Base-by-base conservation (phyloP, 2,888 invertebrate species). In the Melanchra persicariae region DNA sequence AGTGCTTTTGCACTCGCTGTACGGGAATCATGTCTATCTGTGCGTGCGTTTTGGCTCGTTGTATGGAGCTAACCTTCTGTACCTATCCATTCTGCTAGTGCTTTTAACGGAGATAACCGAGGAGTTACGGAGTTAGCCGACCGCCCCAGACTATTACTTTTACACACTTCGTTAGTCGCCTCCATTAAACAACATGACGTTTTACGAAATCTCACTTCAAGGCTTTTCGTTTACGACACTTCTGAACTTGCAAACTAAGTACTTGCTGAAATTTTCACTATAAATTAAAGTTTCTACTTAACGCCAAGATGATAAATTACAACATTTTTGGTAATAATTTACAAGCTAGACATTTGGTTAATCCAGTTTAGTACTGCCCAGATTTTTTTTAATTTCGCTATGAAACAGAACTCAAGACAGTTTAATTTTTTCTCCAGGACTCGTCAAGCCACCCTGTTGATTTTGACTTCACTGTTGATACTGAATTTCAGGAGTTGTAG, bases 141-240 rank as follows among this genome's bases (percentile, higher is more conserved):
- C 30, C 34, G 40, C 59, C 52, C 10, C 51, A 59, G 65, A 67
- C 79, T 79, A 82, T 82, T 78, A 82, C 79, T 82, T 82, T 82
- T 79, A 79, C 79, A 83, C 83, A 79, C 79, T 79, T 79, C 74
- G 80, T 79, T 79, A 83, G 63, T 49, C 43, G n/a, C 80, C 8
- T 66, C 79, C 80, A 83, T 79, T 79, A 83, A 79, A 74, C 80
- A 79, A 67, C 81, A 83, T 79, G 74, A 64, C 80, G 22, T 79
- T 83, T 79, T 79, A 74, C 66, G 30, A 73, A 79, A 79, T 67
- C 57, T 67, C 80, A 79, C 79, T 74, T 8, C 80, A 54, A 22
- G 49, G 83, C 30, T 55, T 64, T 65, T 45, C 61, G 74, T 73
- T 79, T 79, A 79, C 66, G 79, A 79, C 52, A 79, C 43, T 78